Conservation (phyloP, 1,140 invertebrate genomes). For the Littorina saxatilis region DNA sequence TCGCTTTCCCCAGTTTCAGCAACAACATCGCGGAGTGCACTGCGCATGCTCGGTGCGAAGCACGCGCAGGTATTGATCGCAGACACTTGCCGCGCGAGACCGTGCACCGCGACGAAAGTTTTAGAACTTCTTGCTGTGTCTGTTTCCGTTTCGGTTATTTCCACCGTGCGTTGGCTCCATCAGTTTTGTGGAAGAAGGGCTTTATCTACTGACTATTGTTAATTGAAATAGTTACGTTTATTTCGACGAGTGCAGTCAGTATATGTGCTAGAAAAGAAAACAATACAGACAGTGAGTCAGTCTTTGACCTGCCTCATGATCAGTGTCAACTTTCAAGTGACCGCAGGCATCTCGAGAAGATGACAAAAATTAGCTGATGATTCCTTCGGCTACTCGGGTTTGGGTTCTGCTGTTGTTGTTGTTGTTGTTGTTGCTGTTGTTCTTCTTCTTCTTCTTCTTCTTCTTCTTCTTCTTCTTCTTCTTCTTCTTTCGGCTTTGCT, state of each 20-base stretch:
- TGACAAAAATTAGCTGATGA: no score
- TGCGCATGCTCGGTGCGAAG: background rate
- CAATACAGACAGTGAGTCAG: no score
- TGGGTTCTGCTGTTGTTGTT: no score
- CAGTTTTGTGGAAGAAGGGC: background rate
- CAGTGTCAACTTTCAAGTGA: no score
- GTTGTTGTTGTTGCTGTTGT: no score
- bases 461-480: no score
- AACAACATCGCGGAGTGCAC: background rate
- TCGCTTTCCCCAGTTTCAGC: background rate
- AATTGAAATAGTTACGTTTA: background rate
- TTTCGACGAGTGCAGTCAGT: background rate
- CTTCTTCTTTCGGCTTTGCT: no score
- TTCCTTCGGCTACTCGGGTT: no score
- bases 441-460: no score
- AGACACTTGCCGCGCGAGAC: background rate
- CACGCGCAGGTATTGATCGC: background rate
- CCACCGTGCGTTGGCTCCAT: background rate
- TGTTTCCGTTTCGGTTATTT: background rate
- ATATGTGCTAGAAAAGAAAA: no score
- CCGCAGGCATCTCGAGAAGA: no score
- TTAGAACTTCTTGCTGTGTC: background rate
- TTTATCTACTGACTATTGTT: background rate
- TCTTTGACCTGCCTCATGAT: no score
- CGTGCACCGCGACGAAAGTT: background rate